Base-by-base conservation (phyloP, 1,140 invertebrate genomes). In the Nephotettix cincticeps region DNA sequence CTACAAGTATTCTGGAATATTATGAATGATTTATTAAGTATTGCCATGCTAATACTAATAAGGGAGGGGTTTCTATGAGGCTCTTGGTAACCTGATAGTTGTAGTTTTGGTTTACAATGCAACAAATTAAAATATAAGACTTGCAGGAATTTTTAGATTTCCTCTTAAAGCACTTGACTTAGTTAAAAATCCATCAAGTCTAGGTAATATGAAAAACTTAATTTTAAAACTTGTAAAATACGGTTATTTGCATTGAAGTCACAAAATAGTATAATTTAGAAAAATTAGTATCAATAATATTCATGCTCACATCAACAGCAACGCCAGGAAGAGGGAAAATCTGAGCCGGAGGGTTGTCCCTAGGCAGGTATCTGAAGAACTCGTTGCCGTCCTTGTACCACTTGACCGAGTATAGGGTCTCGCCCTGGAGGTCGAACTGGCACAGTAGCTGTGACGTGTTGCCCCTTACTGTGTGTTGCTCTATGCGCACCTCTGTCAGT, bases 321-420 rank as follows among this genome's bases (percentile, higher is more conserved):
- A 95, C 90, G 68, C 92, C 92, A 1, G 89, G 87, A 54, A 93
- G 80, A 17, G 87, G 84, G 76, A 94, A 94, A 13, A 89, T 87
- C 76, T 91, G 90, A n/a, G 87, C 87, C 0, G 91, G 87, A 43
- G 92, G 92, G 67, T 82, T 81, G 74, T 93, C 90, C 43, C 87
- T 84, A 1, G 92, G 92, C 13, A 94, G 86, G 79, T 88, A 94
- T 65, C 93, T 85, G 83, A 91, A 94, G 83, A 95, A 94, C 81
- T 95, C 93, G 77, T 92, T 87, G 28, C 91, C 91, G 78, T 94
- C 91, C 79, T 93, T 93, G 81, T 93, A 94, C 92, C 92, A 94
- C 80, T 93, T 94, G 74, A 93, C 91, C 0, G 91, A 92, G 80
- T 94, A 94, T 6, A 94, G 82, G 40, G 86, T 84, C 78, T 93